Conservation (phyloP, 2,888 invertebrate species). For the Eubasilissa splendida region DNA sequence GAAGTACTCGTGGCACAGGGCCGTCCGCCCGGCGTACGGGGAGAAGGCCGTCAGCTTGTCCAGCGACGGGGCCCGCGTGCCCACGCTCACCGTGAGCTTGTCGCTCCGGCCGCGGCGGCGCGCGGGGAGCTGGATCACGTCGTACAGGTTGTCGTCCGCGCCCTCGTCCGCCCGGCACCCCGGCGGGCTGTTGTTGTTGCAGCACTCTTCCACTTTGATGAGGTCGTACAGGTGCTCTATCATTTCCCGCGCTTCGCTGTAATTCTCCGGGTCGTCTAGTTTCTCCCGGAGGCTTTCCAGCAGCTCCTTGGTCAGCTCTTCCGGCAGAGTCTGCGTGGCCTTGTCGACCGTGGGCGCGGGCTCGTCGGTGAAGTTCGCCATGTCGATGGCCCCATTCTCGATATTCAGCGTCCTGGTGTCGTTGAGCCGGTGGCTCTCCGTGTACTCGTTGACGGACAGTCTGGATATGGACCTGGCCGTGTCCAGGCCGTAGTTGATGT, state of each 20-base stretch:
- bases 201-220: slow-evolving; percentile 80
- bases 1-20: slow-evolving; percentile 70
- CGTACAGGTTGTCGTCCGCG: slow-evolving; percentile 75
- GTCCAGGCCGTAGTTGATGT: slow-evolving; percentile 70
- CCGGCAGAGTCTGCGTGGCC: slow-evolving; percentile 81
- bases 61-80: slow-evolving; percentile 74
- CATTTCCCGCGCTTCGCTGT: slow-evolving; percentile 82
- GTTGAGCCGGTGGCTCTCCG: slow-evolving; percentile 74
- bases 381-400: slow-evolving; percentile 63
- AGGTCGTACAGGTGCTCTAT: slow-evolving; percentile 84
- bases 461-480: slow-evolving; percentile 76
- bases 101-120: slow-evolving; percentile 66
- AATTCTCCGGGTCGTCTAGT: slow-evolving; percentile 81
- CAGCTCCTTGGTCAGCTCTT: slow-evolving; percentile 82
- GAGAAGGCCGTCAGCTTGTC: slow-evolving; percentile 73
- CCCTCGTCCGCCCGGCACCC: slow-evolving; percentile 58
- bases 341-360: slow-evolving; percentile 72
- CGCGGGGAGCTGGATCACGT: slow-evolving; percentile 71
- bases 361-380: slow-evolving; percentile 64
- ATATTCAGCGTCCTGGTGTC: slow-evolving; percentile 72
- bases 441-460: slow-evolving; percentile 76
- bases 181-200: slow-evolving; percentile 67
- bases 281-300: slow-evolving; percentile 79
- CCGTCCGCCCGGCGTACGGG: slow-evolving; percentile 68
- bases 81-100: slow-evolving; percentile 71